phyloP scores from a whole-genome alignment of 2,888 invertebrate species.

The Pristionchus maxplancki region DNA sequence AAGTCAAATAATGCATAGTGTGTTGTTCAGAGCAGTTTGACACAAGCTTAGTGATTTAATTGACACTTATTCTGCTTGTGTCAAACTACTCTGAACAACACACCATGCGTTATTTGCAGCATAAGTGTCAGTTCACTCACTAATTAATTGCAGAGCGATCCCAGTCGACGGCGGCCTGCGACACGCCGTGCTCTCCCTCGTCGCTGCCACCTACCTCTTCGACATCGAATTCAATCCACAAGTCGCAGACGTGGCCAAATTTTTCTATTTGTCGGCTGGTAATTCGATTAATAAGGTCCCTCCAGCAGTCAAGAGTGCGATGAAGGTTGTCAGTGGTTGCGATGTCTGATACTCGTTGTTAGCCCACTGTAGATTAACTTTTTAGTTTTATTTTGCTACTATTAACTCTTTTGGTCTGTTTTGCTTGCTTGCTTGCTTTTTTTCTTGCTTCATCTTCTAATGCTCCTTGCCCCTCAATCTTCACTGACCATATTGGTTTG shows the following conservation, averaged over 20 bases:
- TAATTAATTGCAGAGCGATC: background rate
- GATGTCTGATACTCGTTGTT: background rate
- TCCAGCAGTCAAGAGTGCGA: background rate
- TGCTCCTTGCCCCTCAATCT: too few species aligned
- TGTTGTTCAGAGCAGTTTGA: background rate
- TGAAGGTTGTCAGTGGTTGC: background rate
- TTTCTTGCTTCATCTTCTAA: too few species aligned
- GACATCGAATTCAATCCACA: background rate
- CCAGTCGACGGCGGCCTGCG: background rate
- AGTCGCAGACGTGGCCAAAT: background rate
- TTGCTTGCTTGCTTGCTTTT: too few species aligned
- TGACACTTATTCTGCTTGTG: background rate
- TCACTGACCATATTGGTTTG: too few species aligned
- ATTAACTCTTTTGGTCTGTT: too few species aligned
- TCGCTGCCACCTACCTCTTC: background rate
- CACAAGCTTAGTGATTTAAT: too few species aligned
- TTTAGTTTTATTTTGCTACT: too few species aligned
- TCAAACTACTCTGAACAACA: background rate
- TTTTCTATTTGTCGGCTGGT: background rate
- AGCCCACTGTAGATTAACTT: too few species aligned
- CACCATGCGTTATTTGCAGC: background rate
- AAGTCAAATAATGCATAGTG: background rate
- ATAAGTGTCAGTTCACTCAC: too few species aligned
- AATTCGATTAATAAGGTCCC: background rate
- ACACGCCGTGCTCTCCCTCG: background rate